A percentile compares a stretch with the other conserved stretches of the same genome.
Conservation (phyloP, 2,888 invertebrate genomes). For the Athripsodes cinereus region DNA sequence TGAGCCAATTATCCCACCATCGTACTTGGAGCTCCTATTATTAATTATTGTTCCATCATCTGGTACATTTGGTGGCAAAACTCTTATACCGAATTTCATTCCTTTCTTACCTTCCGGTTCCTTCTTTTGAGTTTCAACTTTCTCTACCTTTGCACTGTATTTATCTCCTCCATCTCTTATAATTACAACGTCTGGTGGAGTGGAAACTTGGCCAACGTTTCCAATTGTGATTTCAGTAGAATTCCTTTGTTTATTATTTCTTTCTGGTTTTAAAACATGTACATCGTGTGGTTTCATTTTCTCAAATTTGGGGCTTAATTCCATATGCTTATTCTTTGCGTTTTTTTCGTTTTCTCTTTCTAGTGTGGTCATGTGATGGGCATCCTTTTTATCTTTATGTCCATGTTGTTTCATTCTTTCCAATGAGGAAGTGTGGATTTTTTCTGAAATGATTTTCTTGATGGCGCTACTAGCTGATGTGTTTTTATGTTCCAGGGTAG, state of each 20-base stretch:
- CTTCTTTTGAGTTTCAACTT: slow-evolving; percentile 49
- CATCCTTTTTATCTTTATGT: slow-evolving; percentile 40
- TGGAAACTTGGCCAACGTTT: slow-evolving; percentile 8
- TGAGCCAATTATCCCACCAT: slow-evolving; percentile 37
- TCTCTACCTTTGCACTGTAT: slow-evolving; percentile 35
- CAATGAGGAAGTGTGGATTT: slow-evolving; percentile 43
- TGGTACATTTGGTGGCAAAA: slow-evolving; percentile 53
- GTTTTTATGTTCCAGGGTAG: slow-evolving; percentile 40
- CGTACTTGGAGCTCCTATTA: slow-evolving; percentile 45
- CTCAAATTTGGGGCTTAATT: slow-evolving; percentile 33
- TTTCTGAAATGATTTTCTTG: slow-evolving; percentile 48
- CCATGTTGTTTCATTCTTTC: slow-evolving; percentile 39
- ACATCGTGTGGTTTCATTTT: slow-evolving; percentile 5
- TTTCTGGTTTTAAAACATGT: slow-evolving; percentile 39
- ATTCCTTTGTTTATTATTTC: slow-evolving; percentile 39
- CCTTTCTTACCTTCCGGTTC: slow-evolving; percentile 53
- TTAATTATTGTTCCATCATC: slow-evolving; percentile 41
- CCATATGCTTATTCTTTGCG: slow-evolving; percentile 34
- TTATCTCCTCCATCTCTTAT: slow-evolving; percentile 27
- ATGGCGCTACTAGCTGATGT: slow-evolving; percentile 38
- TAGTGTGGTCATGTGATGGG: slow-evolving; percentile 37
- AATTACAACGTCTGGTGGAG: slow-evolving; percentile 25
- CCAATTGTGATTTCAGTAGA: slow-evolving; percentile 32
- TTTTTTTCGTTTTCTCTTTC: slow-evolving; percentile 50
- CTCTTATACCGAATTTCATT: slow-evolving; percentile 64